A percentile compares a stretch with the other conserved stretches of the same genome.
These are phyloP conservation scores for Dreissena rostriformis DNA, from an alignment of 1,140 invertebrate genomes.

Conservation along the genomic window DNA sequence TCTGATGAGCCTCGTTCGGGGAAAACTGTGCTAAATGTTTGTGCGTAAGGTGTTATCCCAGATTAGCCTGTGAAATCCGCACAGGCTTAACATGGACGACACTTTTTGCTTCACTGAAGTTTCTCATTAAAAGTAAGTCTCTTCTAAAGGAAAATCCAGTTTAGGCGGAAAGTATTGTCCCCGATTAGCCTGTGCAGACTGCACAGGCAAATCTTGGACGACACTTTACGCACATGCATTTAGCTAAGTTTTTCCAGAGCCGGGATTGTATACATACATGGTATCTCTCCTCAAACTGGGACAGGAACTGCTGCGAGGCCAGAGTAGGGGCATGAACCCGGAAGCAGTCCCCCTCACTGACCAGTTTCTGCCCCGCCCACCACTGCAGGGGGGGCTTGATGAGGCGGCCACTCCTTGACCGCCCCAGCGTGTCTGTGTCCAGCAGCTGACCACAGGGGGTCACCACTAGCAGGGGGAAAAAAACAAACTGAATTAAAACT, in stretches of 20 bases:
- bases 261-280: slow-evolving; percentile 6
- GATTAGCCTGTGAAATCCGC: too few species aligned
- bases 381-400: slow-evolving; percentile 47
- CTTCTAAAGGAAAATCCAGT: too few species aligned
- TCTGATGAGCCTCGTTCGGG: too few species aligned
- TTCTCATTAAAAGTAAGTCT: too few species aligned
- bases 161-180: too few species aligned
- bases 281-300: slow-evolving; percentile 39
- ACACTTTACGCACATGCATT: too few species aligned
- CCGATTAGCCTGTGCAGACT: too few species aligned
- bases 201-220: too few species aligned
- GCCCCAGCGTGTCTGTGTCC: slow-evolving; percentile 30
- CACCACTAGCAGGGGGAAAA: slow-evolving; percentile 31
- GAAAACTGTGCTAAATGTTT: too few species aligned
- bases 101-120: too few species aligned
- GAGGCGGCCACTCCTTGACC: slow-evolving; percentile 44
- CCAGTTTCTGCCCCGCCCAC: slow-evolving; percentile 47
- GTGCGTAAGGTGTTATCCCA: too few species aligned
- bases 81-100: too few species aligned
- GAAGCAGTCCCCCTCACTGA: slow-evolving; percentile 15
- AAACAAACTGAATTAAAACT: background rate
- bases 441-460: slow-evolving; percentile 19
- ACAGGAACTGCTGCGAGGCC: slow-evolving; percentile 13
- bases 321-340: slow-evolving; percentile 18
- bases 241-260: background rate